Base-by-base conservation (phyloP, 2,113 vertebrate species). In the Notothenia coriiceps region DNA sequence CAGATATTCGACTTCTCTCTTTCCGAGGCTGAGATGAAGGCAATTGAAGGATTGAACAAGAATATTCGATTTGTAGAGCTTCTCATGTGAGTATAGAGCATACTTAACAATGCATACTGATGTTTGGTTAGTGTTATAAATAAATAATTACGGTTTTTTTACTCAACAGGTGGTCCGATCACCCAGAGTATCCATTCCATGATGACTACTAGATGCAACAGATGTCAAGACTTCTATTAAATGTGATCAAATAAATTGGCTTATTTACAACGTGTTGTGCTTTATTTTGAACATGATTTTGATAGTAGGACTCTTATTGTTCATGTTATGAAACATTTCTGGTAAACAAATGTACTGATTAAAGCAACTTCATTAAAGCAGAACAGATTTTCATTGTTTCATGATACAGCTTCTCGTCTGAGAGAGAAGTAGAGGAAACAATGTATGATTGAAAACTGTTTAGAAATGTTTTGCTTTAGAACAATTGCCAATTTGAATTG, bases 1-100 rank as follows among this genome's bases (percentile, higher is more conserved):
- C 86, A 99, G 97, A 96, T 98, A 87, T 99, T 98, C 83, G 95
- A 98, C 87, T 99, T 99, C 92, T 95, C 83, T 43, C 95, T 99
- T 54, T 95, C 96, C 33, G 94, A 96, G n/a, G 88, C 95, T 76
- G 98, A 98, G 80, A 97, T 98, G 95, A 95, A 96, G 77, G 89
- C 89, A 10, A 94, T 98, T 20, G 96, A 96, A 86, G 93, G 91
- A 1, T 75, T 99, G 82, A 97, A 99, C 91, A 99, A 95, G 93
- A 96, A 96, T 0, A 67, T 96, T 76, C 96, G 97, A 67, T 97
- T 96, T 2, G 97, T 99, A 91, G 94, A 96, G 52, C 33, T 98
- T 75, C 82, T 94, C 80, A 96, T 96, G 98, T 98, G 92, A 97
- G 97, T 96, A 10, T n/a, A n/a, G 18, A 15, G 1, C 17, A 50